Conservation (phyloP, 2,113 vertebrate genomes). For the Eira barbara region DNA sequence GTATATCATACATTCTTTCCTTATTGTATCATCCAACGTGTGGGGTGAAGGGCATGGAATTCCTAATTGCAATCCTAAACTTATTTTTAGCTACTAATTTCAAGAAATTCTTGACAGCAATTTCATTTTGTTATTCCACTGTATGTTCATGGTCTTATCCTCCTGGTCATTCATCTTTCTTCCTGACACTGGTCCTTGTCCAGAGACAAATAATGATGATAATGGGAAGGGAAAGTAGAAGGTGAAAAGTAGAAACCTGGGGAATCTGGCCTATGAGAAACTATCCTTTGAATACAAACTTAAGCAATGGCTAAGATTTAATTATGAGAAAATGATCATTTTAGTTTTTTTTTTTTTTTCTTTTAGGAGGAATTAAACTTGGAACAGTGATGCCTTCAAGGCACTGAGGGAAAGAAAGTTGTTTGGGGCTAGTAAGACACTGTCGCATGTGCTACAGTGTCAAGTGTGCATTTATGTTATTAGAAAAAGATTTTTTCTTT, state of each 20-base stretch:
- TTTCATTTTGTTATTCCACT: neutral
- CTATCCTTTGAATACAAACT: neutral
- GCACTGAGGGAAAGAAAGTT: neutral
- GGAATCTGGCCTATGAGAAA: neutral
- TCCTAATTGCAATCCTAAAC: neutral
- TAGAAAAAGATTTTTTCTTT: neutral
- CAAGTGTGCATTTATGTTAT: neutral
- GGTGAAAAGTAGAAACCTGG: neutral
- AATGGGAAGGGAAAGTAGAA: neutral
- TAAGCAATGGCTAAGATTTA: neutral
- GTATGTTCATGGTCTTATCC: neutral
- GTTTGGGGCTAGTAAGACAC: neutral
- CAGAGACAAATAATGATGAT: neutral
- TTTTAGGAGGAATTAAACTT: neutral
- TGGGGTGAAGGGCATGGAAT: neutral
- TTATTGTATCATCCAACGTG: neutral
- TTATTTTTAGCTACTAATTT: neutral
- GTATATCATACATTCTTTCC: neutral
- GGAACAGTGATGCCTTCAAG: slow-evolving; percentile 21
- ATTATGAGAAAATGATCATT: neutral
- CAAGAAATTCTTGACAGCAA: neutral
- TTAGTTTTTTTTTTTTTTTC: neutral
- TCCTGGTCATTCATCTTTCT: neutral
- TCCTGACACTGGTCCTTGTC: neutral
- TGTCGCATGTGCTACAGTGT: neutral